A percentile compares a stretch with the other conserved stretches of the same genome.
These are phyloP conservation scores for Hylaea fasciaria DNA, from an alignment of 2,888 invertebrate species.

Conservation along the genomic window DNA sequence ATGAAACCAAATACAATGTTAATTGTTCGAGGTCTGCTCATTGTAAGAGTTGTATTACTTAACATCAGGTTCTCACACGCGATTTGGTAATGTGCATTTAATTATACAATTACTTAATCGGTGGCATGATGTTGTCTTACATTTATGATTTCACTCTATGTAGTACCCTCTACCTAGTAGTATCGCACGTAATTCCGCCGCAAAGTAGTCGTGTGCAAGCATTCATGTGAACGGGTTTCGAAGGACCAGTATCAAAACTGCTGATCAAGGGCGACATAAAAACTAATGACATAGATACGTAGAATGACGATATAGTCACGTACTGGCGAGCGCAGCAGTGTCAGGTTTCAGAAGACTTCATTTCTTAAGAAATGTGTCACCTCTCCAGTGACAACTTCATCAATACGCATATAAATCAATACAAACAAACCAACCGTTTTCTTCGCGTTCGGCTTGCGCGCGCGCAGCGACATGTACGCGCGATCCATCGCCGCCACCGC, in stretches of 20 bases:
- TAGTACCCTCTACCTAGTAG: too few species aligned
- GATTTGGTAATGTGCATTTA: conserved; percentile 2
- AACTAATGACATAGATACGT: too few species aligned
- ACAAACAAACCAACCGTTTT: conserved; percentile 64
- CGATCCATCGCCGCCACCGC: conserved; percentile 81
- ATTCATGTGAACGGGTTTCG: too few species aligned
- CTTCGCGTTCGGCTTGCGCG: conserved; percentile 74
- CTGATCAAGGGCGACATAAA: too few species aligned
- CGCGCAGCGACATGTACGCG: conserved; percentile 82
- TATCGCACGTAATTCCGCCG: too few species aligned
- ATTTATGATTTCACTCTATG: too few species aligned
- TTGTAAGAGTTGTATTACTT: conserved; percentile 4
- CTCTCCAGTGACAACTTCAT: conserved; percentile 1
- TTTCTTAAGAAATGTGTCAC: not conserved
- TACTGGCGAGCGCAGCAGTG: too few species aligned
- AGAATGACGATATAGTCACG: too few species aligned
- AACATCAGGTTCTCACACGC: conserved; percentile 18
- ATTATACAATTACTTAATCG: not conserved
- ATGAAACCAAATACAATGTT: not conserved
- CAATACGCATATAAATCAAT: conserved; percentile 12
- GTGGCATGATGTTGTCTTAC: not conserved
- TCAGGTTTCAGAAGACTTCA: not conserved
- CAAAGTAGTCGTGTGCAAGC: too few species aligned
- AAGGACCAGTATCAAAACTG: too few species aligned
- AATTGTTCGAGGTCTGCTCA: conserved; percentile 1